Base-by-base conservation (phyloP, 2,113 vertebrate species). In the Atrichornis clamosus region DNA sequence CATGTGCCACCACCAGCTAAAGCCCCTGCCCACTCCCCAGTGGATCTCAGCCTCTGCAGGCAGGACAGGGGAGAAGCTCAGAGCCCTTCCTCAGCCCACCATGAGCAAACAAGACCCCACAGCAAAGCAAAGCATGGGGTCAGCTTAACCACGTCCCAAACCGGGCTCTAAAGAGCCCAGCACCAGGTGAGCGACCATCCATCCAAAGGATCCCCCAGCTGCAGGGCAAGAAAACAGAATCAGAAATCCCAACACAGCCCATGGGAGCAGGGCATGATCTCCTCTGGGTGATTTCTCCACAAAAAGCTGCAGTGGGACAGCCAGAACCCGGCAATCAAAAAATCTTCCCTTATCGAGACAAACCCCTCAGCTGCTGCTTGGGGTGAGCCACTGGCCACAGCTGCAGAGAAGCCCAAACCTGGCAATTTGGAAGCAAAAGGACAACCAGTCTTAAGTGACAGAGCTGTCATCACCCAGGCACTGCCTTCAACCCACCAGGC, bases 301-400 rank as follows among this genome's bases (percentile, higher is more conserved):
- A 0, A 27, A 44, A 49, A 82, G 33, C 76, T 0, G 0, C 0
- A 23, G 44, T 0, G 1, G 27, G 50, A 44, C 4, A 11, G 42
- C 32, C 85, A 74, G 72, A 73, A 63, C 32, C 3, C 18, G 52
- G 68, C 76, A 80, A 53, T 72, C n/a, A 82, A 53, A 90, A 90
- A 84, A 33, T 44, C 79, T 76, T 58, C 46, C 41, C 14, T 65
- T 37, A 41, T 41, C 62, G 3, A 41, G 26, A 60, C 41, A 90
- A 95, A 94, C 49, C n/a, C 70, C 13, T 14, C 44, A 64, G 46
- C 72, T 73, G 80, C 55, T 56, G 67, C 56, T 64, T 7, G 23
- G 70, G 74, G 75, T 56, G 70, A 95, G 84, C 62, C 4, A 2
- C 41, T 0, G 1, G 78, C 52, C 85, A 55, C 69, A 42, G 90